phyloP scores from a whole-genome alignment of 2,888 invertebrate genomes.

The Metallyticus violacea region DNA sequence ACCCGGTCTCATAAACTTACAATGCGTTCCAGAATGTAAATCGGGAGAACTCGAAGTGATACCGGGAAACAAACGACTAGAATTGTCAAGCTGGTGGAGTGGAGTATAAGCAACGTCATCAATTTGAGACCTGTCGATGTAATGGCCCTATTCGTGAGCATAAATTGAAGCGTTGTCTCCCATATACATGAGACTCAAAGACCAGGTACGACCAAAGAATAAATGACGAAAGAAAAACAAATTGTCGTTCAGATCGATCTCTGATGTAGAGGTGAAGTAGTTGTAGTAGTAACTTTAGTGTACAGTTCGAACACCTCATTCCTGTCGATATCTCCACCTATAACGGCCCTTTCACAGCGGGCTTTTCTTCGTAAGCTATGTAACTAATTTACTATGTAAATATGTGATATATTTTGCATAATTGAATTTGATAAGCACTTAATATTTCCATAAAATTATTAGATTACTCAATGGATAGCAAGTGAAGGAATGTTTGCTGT shows the following conservation, averaged over 20 bases:
- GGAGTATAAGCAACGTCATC: background rate
- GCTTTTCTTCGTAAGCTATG: too few species aligned
- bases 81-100: conserved; percentile 4
- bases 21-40: background rate
- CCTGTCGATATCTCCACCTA: too few species aligned
- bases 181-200: background rate
- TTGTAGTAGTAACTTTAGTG: background rate
- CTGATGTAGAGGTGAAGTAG: background rate
- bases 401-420: too few species aligned
- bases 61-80: background rate
- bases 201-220: background rate
- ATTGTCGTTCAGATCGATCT: background rate
- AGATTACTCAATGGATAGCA: too few species aligned
- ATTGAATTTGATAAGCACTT: too few species aligned
- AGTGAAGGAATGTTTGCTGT: too few species aligned
- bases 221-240: background rate
- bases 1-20: background rate
- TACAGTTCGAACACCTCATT: background rate
- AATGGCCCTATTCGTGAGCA: background rate
- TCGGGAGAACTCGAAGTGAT: background rate
- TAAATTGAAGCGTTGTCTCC: background rate
- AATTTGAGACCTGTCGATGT: conserved; percentile 2
- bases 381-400: too few species aligned
- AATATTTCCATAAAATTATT: too few species aligned
- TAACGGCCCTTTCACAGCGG: too few species aligned